A percentile compares a stretch with the other conserved stretches of the same genome.
Conservation (phyloP, 2,888 invertebrate species). For the Phyllotreta striolata region DNA sequence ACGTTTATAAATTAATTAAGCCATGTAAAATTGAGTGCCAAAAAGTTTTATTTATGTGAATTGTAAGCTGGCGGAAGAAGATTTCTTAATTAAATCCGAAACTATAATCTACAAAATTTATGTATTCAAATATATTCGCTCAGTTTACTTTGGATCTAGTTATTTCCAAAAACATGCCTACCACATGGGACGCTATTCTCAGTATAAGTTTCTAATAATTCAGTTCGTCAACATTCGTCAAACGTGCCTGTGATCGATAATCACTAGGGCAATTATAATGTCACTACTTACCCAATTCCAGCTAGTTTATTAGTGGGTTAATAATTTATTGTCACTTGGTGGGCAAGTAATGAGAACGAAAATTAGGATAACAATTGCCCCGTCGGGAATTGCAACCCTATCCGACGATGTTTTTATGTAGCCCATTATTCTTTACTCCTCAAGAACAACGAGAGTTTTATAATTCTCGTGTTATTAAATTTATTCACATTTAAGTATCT, state of each 20-base stretch:
- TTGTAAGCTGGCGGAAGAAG: no score
- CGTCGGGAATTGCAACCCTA: constrained; percentile 7
- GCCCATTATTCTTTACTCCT: constrained; percentile 7
- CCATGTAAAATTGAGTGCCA: no score
- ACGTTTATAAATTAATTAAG: no score
- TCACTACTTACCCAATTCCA: constrained; percentile 18
- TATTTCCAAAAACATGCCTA: constrained; percentile 26
- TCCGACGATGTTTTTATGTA: constrained; percentile 13
- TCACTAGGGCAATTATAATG: constrained; percentile 19
- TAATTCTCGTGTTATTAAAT: neutral
- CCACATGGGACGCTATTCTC: constrained; percentile 23
- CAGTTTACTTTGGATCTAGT: constrained; percentile 28
- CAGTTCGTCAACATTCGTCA: constrained; percentile 23
- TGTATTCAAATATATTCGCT: constrained; percentile 34
- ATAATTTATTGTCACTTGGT: constrained; percentile 15
- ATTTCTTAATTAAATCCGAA: no score
- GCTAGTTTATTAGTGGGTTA: constrained; percentile 17
- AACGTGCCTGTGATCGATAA: constrained; percentile 20
- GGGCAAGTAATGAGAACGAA: constrained; percentile 18
- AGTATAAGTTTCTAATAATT: constrained; percentile 11
- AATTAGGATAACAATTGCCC: constrained; percentile 19
- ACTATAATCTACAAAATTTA: constrained; percentile 24
- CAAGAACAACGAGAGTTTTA: constrained; percentile 3
- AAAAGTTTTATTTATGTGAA: no score
- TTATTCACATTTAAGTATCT: no score